Evolutionary conservation across 1,140 invertebrate genomes (phyloP), one percentile per base, ranked within the genome.

Genomic region (Heliconius nattereri): DNA sequence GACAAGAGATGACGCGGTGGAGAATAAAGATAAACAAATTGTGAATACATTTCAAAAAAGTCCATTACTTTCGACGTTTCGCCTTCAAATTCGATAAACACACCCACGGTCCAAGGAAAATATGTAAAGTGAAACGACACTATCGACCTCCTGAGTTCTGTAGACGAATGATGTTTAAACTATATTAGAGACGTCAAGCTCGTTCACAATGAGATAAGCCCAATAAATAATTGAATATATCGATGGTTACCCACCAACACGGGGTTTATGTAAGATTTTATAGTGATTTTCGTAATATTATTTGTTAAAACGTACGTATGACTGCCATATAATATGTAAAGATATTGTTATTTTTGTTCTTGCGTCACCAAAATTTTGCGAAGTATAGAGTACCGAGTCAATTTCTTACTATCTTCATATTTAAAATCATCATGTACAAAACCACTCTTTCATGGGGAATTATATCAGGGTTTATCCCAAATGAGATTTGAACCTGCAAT

Each of bases 1-100:
- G 76, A 80, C 81, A 52, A 76, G 74, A 79, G 57, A 70, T 79
- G 81, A 72, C 78, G 81, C 76, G 78, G 79, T 75, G 71, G 71
- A 9, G 73, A n/a, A 71, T 72, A 37, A 52, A 79, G 70, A 77
- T 76, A 76, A 77, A 72, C 76, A 70, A 72, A 77, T 77, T 35
- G 76, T 32, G 40, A 76, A 52, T 77, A 72, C 66, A 77, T 77
- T 77, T 77, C 45, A 71, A 77, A 76, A 75, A 60, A 66, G 26
- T 32, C 70, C 40, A 77, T 26, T 71, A 66, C 60, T 72, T 77
- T 72, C 32, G 37, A 72, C 71, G 70, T 77, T 77, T 72, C 20
- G 60, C 66, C 66, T 71, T 76, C 32, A 32, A 76, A 77, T 77
- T 52, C 45, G 66, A 71, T 77, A 72, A 32, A 45, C 37, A 77